Evolutionary conservation across 2,888 invertebrate genomes (phyloP), one percentile per base, ranked within the genome.

Genomic region (Aphidoletes aphidimyza): DNA sequence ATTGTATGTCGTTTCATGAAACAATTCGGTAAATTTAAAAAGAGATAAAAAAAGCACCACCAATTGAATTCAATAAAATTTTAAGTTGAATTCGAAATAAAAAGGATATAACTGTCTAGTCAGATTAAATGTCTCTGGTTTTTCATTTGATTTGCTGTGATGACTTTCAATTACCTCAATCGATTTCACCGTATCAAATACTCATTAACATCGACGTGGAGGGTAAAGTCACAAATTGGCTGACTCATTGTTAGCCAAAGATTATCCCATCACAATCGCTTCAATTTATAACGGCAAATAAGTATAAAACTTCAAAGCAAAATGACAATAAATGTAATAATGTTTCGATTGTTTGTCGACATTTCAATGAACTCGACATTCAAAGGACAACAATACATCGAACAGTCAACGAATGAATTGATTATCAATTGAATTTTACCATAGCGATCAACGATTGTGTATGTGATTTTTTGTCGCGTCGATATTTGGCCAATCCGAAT

Each of bases 401-500:
- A 69, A 26, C 69, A 69, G 34, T 69, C 30, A 30, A 34, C 34
- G 34, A 69, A 69, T 30, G 14, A 69, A 69, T 69, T 69, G 69
- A 69, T 69, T 69, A 34, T 34, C 69, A 69, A 69, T 19, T n/a
- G 69, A 69, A 69, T 19, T 69, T 14, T 34, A 19, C 34, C 11
- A 14, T 14, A 30, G 30, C 34, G n/a, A 34, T 30, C 34, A n/a
- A 69, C 5, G 22, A n/a, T n/a, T n/a, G n/a, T 30, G 30, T 69
- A 69, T 30, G 9, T 69, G 30, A 69, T 69, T 69, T 69, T 69
- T 69, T 14, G 1, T 11, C n/a, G 8, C 30, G 9, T 14, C 69
- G 30, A 69, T 34, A 69, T 30, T 69, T n/a, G 69, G 69, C 69
- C 69, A 69, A 69, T 69, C 69, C 26, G 17, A 69, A 69, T 30